Percentiles rank a stretch among this genome's conserved stretches.
These are phyloP conservation scores for Cydia amplana DNA, from an alignment of 1,140 invertebrate species.

Conservation along the genomic window DNA sequence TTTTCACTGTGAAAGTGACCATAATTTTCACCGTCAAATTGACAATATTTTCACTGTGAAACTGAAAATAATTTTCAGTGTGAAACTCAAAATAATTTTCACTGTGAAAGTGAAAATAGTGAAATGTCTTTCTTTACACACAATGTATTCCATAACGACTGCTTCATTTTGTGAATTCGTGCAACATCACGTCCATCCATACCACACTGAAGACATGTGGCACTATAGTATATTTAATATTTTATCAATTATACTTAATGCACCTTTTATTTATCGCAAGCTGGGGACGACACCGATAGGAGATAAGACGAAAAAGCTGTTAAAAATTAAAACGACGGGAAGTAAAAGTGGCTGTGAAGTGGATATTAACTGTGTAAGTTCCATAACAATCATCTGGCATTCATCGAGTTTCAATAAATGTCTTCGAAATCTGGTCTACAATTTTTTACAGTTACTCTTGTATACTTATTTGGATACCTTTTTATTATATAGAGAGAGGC, in stretches of 20 bases:
- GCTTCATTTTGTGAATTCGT: background rate
- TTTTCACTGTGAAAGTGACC: too few relatives aligned
- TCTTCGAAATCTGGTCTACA: background rate
- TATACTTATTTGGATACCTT: background rate
- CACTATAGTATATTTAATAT: background rate
- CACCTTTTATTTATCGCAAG: background rate
- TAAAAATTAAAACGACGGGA: slow-evolving; percentile 28
- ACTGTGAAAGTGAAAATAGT: too few relatives aligned
- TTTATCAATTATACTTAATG: slow-evolving; percentile 12
- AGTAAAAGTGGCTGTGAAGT: slow-evolving; percentile 31
- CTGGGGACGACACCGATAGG: background rate
- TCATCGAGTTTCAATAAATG: slow-evolving; percentile 16
- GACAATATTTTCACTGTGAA: too few relatives aligned
- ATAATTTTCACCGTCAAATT: too few relatives aligned
- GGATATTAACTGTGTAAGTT: slow-evolving; percentile 22
- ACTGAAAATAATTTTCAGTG: too few relatives aligned
- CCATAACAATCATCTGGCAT: slow-evolving; percentile 25
- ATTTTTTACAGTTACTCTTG: background rate
- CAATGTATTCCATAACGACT: background rate
- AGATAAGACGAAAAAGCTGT: slow-evolving; percentile 28
- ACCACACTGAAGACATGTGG: too few relatives aligned
- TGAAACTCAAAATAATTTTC: too few relatives aligned
- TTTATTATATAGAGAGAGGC: background rate
- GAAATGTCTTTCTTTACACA: too few relatives aligned
- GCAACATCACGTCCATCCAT: too few relatives aligned